These are phyloP conservation scores for Acholoe squamosa DNA, from an alignment of 2,888 invertebrate species.

Conservation along the genomic window DNA sequence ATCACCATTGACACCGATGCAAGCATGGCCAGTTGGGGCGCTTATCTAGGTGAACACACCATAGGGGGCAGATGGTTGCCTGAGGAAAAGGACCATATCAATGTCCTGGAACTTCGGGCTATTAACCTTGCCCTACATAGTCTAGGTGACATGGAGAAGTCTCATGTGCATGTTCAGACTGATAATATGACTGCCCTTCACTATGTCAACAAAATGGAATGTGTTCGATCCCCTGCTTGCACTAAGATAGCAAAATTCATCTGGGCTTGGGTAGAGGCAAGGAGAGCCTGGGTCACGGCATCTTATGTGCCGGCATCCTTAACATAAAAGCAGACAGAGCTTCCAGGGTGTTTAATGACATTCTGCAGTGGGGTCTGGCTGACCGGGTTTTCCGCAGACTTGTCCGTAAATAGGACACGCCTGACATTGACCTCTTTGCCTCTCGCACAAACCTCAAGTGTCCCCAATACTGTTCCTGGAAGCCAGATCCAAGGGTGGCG, in stretches of 20 bases:
- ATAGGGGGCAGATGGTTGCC: too few relatives aligned
- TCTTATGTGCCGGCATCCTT: not conserved
- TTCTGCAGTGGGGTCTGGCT: not conserved
- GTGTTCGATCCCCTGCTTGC: not conserved
- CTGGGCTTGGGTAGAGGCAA: not conserved
- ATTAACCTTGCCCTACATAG: not conserved
- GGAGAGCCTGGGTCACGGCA: not conserved
- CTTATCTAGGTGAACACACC: too few relatives aligned
- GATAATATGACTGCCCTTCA: too few relatives aligned
- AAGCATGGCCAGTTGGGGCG: too few relatives aligned
- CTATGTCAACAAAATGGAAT: too few relatives aligned
- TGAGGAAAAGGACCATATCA: not conserved
- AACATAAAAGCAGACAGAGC: not conserved
- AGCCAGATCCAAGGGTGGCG: not conserved
- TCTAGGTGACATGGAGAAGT: too few relatives aligned
- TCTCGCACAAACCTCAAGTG: not conserved
- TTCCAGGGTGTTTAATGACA: not conserved
- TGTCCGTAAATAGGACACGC: not conserved
- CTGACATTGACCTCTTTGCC: slow-evolving; percentile 23
- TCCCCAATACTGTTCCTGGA: not conserved
- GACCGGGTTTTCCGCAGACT: not conserved
- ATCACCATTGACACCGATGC: too few relatives aligned
- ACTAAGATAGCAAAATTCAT: not conserved
- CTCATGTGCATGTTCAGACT: too few relatives aligned
- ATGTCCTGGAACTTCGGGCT: not conserved